Evolutionary conservation across 1,140 invertebrate genomes (phyloP), one percentile per base, ranked within the genome.

Genomic region (Euwallacea similis): DNA sequence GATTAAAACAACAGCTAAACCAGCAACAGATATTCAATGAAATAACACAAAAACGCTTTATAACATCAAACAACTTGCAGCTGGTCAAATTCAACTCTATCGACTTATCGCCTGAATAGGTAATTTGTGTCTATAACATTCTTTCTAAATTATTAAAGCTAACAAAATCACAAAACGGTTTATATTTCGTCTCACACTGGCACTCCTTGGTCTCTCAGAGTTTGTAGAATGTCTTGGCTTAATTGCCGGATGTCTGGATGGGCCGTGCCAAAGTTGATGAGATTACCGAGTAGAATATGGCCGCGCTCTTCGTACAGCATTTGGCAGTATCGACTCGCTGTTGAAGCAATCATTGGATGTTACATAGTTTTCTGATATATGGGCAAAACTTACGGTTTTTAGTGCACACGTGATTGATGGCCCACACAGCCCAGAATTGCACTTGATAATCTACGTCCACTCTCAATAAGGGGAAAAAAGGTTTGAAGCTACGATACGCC

Each of bases 401-500:
- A 7, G 88, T 89, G 78, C 90, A 92, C 46, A 94, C 92, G 80
- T 94, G 92, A 79, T 92, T 89, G 74, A 93, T 90, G 0, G 92
- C 92, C 92, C 92, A 94, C 7, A 92, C 87, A 42, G 91, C 91
- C 92, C 92, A 94, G 15, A 93, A 79, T 77, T 93, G 91, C 47
- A 93, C 90, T 56, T 89, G 86, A 77, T 87, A 85, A 66, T 87
- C 85, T 65, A 88, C 85, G 15, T 83, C 80, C 67, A 86, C 86
- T 43, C 81, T 78, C 41, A 93, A 79, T 41, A 93, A 80, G 2
- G 90, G 88, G 73, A 92, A 89, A 81, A 93, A 93, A 46, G 92
- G 92, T 71, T 87, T 87, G 79, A 94, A 93, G 53, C 91, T 93
- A 75, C 91, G 85, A 80, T 94, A 94, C 9, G 92, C 91, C 13